Percentiles rank a stretch among this genome's conserved stretches.
These are phyloP conservation scores for Colletes latitarsis DNA, from an alignment of 1,140 invertebrate species.

Conservation along the genomic window DNA sequence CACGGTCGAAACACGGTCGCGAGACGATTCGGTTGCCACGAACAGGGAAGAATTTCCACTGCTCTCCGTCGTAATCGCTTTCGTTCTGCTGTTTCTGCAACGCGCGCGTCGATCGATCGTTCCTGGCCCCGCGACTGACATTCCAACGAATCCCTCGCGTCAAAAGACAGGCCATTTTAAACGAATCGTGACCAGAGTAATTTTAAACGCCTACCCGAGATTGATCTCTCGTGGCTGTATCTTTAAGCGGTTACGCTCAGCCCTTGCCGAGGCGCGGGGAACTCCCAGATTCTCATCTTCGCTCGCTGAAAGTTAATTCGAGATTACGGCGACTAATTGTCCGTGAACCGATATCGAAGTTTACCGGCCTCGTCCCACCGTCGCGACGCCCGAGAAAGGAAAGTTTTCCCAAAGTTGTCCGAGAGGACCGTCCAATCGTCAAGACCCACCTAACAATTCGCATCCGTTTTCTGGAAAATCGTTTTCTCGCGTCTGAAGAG, in stretches of 20 bases:
- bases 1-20: too few species aligned
- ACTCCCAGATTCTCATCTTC: conserved; percentile 1
- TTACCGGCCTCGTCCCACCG: neutral
- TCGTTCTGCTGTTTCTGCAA: too few species aligned
- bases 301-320: conserved; percentile 18
- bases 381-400: neutral
- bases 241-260: neutral
- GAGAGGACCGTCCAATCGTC: neutral
- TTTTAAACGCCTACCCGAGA: too few species aligned
- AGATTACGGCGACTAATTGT: conserved; percentile 37
- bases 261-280: neutral
- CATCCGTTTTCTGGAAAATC: conserved; percentile 22
- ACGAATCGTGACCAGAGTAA: too few species aligned
- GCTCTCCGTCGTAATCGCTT: too few species aligned
- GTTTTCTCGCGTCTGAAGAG: conserved; percentile 38
- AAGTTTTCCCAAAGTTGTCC: conserved; percentile 13
- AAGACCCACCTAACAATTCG: neutral
- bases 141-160: too few species aligned
- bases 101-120: too few species aligned
- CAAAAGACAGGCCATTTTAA: too few species aligned
- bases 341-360: conserved; percentile 36
- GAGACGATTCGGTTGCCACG: too few species aligned
- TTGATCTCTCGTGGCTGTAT: too few species aligned
- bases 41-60: too few species aligned
- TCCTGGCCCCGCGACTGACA: too few species aligned